Conservation (phyloP, 1,140 invertebrate species). For the Lepidurus arcticus region DNA sequence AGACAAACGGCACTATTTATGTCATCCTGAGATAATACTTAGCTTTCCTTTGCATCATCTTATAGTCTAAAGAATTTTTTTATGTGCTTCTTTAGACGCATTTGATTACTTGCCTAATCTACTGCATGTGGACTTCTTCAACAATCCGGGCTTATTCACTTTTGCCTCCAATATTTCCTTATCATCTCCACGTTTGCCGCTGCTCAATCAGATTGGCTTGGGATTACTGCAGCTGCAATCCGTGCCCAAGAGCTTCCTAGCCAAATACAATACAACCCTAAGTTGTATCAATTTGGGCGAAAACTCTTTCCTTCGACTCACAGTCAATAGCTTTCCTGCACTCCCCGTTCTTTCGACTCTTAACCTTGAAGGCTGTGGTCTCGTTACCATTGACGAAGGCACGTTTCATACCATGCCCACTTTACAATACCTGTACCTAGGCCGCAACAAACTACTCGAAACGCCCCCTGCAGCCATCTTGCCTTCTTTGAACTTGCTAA, state of each 20-base stretch:
- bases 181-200: not conserved
- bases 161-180: not conserved
- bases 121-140: constrained; percentile 34
- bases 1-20: not conserved
- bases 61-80: not conserved
- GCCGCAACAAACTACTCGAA: constrained; percentile 32
- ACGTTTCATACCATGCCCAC: constrained; percentile 27
- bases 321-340: not conserved
- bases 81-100: constrained; percentile 29
- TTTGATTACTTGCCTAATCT: constrained; percentile 27
- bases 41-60: too few species aligned
- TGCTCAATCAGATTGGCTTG: constrained; percentile 30
- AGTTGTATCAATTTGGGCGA: constrained; percentile 25
- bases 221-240: constrained; percentile 28
- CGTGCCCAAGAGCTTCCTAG: constrained; percentile 25
- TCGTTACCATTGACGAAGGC: constrained; percentile 27
- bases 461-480: constrained; percentile 23
- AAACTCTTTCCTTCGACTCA: constrained; percentile 31
- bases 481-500: constrained; percentile 28
- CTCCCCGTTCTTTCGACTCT: not conserved
- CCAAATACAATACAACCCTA: constrained; percentile 16
- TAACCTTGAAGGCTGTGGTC: constrained; percentile 32
- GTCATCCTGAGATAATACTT: too few species aligned
- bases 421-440: constrained; percentile 31
- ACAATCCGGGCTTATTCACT: constrained; percentile 32